Percentiles rank a stretch among this genome's conserved stretches.
phyloP scores from a whole-genome alignment of 2,113 vertebrate species.

The Prunella fulvescens region DNA sequence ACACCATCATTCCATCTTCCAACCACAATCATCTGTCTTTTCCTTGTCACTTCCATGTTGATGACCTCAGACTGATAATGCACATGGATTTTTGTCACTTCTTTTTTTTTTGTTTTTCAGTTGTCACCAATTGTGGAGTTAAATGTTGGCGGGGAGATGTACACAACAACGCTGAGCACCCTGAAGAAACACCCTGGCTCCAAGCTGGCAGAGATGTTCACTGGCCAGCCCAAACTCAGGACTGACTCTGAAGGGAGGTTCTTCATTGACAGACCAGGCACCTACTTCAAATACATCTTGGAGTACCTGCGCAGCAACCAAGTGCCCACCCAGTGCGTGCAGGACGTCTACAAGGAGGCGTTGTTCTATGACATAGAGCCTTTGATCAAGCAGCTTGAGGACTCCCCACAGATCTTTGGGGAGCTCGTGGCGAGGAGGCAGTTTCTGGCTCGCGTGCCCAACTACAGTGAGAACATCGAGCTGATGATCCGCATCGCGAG shows the following conservation, averaged over 20 bases:
- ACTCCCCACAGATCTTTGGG: slow-evolving; percentile 84
- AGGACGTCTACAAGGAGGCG: slow-evolving; percentile 85
- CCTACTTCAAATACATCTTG: slow-evolving; percentile 82
- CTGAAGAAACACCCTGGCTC: slow-evolving; percentile 82
- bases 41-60: not conserved
- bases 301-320: slow-evolving; percentile 84
- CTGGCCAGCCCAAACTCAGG: slow-evolving; percentile 43
- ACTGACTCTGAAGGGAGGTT: slow-evolving; percentile 77
- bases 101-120: slow-evolving; percentile 60
- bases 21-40: not conserved
- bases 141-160: slow-evolving; percentile 85
- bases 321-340: slow-evolving; percentile 76
- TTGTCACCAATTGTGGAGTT: slow-evolving; percentile 76
- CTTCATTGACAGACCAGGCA: slow-evolving; percentile 88
- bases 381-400: slow-evolving; percentile 84
- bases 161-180: slow-evolving; percentile 79
- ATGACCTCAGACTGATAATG: not conserved
- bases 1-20: not conserved
- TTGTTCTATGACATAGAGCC: slow-evolving; percentile 83
- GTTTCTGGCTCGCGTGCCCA: slow-evolving; percentile 84
- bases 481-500: slow-evolving; percentile 87
- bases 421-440: slow-evolving; percentile 87
- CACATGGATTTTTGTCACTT: not conserved
- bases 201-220: slow-evolving; percentile 82
- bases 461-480: slow-evolving; percentile 90